These are phyloP conservation scores for Scolopax bukidnonensis DNA, from an alignment of 2,797 vertebrate species.

Conservation along the genomic window DNA sequence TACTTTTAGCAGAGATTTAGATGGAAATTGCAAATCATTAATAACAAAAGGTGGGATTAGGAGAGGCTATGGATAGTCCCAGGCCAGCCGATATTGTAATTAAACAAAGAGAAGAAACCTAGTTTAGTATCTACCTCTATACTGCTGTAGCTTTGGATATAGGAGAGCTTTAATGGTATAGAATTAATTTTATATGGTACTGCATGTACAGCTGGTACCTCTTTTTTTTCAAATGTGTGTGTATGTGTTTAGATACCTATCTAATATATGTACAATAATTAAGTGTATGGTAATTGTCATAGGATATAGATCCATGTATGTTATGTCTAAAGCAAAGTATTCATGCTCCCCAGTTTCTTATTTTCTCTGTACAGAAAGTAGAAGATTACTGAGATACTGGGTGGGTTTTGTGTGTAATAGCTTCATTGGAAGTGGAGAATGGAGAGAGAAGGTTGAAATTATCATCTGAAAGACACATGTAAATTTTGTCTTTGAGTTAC, in stretches of 20 bases:
- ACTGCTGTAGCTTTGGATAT: not conserved
- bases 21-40: not conserved
- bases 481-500: not conserved
- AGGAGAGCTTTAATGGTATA: not conserved
- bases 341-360: not conserved
- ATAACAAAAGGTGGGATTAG: not conserved
- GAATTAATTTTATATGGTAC: not conserved
- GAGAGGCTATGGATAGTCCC: not conserved
- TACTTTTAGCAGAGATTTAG: not conserved
- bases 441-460: not conserved
- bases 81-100: not conserved
- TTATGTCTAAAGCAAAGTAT: not conserved
- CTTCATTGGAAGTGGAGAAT: not conserved
- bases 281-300: not conserved
- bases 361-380: not conserved
- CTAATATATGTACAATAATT: not conserved
- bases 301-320: not conserved
- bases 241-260: not conserved
- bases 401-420: not conserved
- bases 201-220: not conserved
- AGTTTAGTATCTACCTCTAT: not conserved
- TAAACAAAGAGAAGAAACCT: not conserved
- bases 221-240: not conserved
- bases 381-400: not conserved
- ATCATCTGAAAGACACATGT: not conserved